Base-by-base conservation (phyloP, 2,113 vertebrate species). In the Ginglymostoma cirratum region DNA sequence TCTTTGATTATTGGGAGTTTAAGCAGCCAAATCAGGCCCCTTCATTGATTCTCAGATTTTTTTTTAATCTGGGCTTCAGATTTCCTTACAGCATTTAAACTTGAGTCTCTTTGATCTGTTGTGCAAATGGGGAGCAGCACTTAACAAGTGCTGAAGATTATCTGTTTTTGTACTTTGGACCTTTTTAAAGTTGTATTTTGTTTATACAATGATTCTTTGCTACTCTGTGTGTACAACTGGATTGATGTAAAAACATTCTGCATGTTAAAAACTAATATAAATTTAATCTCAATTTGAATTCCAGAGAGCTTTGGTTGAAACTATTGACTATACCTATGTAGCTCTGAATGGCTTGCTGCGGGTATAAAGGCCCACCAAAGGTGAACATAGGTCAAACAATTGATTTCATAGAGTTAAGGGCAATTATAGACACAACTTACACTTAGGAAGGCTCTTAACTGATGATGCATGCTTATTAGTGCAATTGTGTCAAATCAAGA, bases 1-100 rank as follows among this genome's bases (percentile, higher is more conserved):
- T 34, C 87, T 90, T 92, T 66, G n/a, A 92, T 92, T 92, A 38
- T 55, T 34, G 87, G 65, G 34, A 92, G 61, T 38, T 92, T 92
- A 66, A 66, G 34, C 34, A 66, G 89, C 89, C 89, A 92, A 92
- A 92, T 66, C 89, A 92, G 89, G 30, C 89, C 61, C 38, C 17
- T 92, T 92, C 61, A 92, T 38, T 92, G 55, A 92, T 92, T 38
- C 17, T 12, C 89, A 92, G 89, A 38, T 42, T 61, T 66, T 66
- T 61, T 66, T 66, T 65, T 90, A 38, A 65, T 92, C 34, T 17
- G 89, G 6, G 38, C 61, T 5, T 66, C 52, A 90, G 87, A 61
- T 55, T 90, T 90, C 61, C n/a, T 92, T 34, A 92, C 55, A 83
- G 80, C 38, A 17, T 66, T 66, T 92, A 92, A 92, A 66, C 19